These are phyloP conservation scores for Tinea pellionella DNA, from an alignment of 2,888 invertebrate genomes.

Conservation along the genomic window DNA sequence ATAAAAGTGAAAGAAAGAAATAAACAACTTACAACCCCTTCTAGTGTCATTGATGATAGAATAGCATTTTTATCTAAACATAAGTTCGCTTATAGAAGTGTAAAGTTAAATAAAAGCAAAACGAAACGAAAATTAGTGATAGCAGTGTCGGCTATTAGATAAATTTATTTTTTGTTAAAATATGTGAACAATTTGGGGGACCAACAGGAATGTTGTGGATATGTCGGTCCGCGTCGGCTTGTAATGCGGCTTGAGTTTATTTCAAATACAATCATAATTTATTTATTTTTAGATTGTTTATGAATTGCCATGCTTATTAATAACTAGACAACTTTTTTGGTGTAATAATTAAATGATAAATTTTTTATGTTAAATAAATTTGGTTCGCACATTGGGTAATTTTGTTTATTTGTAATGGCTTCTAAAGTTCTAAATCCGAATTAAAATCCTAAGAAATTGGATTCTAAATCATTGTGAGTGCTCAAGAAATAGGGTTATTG, in stretches of 20 bases:
- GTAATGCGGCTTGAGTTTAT: neutral
- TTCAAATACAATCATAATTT: neutral
- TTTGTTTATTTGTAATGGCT: neutral
- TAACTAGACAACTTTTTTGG: neutral
- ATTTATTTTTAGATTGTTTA: neutral
- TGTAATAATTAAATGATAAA: neutral
- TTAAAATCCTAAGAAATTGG: no score
- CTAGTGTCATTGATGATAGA: constrained; percentile 24
- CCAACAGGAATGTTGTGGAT: neutral
- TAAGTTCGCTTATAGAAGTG: constrained; percentile 53
- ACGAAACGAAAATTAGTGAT: constrained; percentile 55
- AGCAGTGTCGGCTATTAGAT: constrained; percentile 60
- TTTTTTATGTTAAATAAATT: neutral
- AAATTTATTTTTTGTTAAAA: constrained; percentile 19
- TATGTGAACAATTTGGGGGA: neutral
- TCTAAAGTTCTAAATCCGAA: no score
- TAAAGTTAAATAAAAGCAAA: constrained; percentile 53
- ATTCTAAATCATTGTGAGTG: neutral
- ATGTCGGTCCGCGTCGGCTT: neutral
- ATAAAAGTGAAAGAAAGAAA: constrained; percentile 52
- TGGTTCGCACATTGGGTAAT: neutral
- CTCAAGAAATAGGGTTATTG: neutral
- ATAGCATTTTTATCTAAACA: constrained; percentile 42
- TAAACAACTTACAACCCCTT: constrained; percentile 11
- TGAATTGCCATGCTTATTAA: neutral